Evolutionary conservation across 2,888 invertebrate species (phyloP), one percentile per base, ranked within the genome.

Genomic region (Cantharis flavilabris): DNA sequence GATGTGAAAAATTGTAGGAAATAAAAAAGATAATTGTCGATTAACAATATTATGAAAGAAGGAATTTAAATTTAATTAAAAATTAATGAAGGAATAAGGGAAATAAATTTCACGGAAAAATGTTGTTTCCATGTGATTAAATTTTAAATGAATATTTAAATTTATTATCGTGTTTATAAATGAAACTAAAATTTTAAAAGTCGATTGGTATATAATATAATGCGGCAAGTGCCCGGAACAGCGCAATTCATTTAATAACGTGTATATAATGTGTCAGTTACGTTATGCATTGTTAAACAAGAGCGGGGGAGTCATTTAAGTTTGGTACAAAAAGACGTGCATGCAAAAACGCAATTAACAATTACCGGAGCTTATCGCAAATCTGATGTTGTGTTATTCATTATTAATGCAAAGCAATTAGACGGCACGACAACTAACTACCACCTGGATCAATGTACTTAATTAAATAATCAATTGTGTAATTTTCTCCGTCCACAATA

Each of bases 301-400:
- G 84, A 84, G 82, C 84, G 82, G 82, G 84, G 85, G 84, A 84
- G 77, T 72, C 84, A 85, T 85, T 86, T 84, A 85, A 80, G 83
- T 75, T 78, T 65, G 18, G 74, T 77, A 76, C 74, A 85, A 84
- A 86, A 84, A 85, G 81, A 82, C 79, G 80, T 85, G 87, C 88
- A 88, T 88, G 88, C 88, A 84, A 88, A 88, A 88, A 87, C 84
- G 88, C 87, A 88, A 88, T 88, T 88, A 88, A 88, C 88, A 88
- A 88, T 88, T 88, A 88, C 87, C 84, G 83, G 83, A 67, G 81
- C 87, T 88, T 88, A 88, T 88, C 87, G 84, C 86, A 87, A 88
- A 88, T 88, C 88, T 87, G 87, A 77, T 79, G 77, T 88, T 88
- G 86, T 88, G 88, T 88, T 79, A 76, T 74, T 88, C 88, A 88